These are phyloP conservation scores for Brachyhypopomus gauderio DNA, from an alignment of 2,113 vertebrate genomes.

Conservation along the genomic window DNA sequence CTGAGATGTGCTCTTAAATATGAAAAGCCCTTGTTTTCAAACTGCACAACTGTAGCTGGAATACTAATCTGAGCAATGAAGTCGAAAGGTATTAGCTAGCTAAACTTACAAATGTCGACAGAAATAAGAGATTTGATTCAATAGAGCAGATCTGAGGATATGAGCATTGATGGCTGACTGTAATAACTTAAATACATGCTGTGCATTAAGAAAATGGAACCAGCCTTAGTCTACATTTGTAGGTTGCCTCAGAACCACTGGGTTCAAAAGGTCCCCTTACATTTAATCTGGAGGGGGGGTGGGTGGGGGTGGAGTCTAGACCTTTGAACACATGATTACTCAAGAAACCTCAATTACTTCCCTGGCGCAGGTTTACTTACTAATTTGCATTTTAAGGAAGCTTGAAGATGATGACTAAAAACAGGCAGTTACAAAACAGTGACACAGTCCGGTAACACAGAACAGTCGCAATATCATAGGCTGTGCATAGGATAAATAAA, in stretches of 20 bases:
- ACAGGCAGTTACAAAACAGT: slow-evolving; percentile 71
- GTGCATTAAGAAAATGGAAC: slow-evolving; percentile 11
- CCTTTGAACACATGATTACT: not conserved
- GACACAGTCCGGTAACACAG: slow-evolving; percentile 91
- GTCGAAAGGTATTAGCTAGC: not conserved
- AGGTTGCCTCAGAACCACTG: not conserved
- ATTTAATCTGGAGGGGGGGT: slow-evolving; percentile 43
- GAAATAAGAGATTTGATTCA: not conserved
- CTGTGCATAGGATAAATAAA: slow-evolving; percentile 99
- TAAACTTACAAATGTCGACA: slow-evolving; percentile 5
- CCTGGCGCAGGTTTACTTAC: slow-evolving; percentile 44
- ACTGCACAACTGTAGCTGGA: slow-evolving; percentile 83
- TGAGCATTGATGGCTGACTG: not conserved
- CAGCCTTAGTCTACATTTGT: not conserved
- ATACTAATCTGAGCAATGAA: slow-evolving; percentile 63
- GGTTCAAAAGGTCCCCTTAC: slow-evolving; percentile 21
- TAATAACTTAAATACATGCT: slow-evolving; percentile 21
- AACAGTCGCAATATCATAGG: slow-evolving; percentile 91
- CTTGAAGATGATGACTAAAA: slow-evolving; percentile 49
- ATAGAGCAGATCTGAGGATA: not conserved
- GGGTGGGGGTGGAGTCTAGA: slow-evolving; percentile 44
- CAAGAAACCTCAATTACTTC: slow-evolving; percentile 5
- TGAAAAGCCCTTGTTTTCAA: slow-evolving; percentile 91
- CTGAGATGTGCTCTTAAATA: slow-evolving; percentile 67
- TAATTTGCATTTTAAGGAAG: slow-evolving; percentile 45